Base-by-base conservation (phyloP, 30 jellyfish, hydroid and myxozoan species). In the Hydractinia echinata region DNA sequence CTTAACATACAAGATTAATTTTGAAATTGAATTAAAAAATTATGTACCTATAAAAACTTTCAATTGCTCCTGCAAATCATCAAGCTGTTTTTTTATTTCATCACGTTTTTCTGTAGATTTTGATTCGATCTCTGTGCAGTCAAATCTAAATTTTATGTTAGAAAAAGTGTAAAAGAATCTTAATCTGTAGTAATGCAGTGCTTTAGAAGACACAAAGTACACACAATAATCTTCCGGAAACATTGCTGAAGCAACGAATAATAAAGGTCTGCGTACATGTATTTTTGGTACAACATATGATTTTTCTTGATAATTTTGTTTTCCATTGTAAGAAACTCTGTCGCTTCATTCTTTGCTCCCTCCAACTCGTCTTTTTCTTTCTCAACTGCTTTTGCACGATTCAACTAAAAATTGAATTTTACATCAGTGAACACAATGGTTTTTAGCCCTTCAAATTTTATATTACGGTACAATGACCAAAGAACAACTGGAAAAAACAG, bases 361-460 rank as follows among this genome's bases (percentile, higher is more conserved):
- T 94, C 99, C 51, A 94, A 73, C 72, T 88, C 95, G n/a, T 87
- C 95, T 78, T 88, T 88, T 79, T 94, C 99, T 69, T 94, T 94
- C 82, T 87, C 96, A n/a, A 84, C 95, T 30, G 69, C 95, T 78
- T 94, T 94, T 55, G 94, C 99, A n/a, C 99, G 85, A 52, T 87
- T 92, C 84, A 87, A 81, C 97, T 91, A 49, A 58, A 81, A 79
- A 8, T 30, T 8, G 53, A 81, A 66, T 30, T 30, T 30, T 30
- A 30, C 2, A 30, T 30, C 11, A 39, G 52, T 30, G 44, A 30
- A 30, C 44, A 30, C 44, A 30, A 30, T 30, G 44, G 44, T 30
- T 0, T 9, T 58, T 58, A 18, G 15, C 3, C 18, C 69, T 11
- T 58, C 19, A 58, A 13, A 58, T 58, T 18, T 58, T 58, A 0